These are phyloP conservation scores for Halocynthia aurantium DNA, from an alignment of 23 tunicate genomes.

Conservation along the genomic window DNA sequence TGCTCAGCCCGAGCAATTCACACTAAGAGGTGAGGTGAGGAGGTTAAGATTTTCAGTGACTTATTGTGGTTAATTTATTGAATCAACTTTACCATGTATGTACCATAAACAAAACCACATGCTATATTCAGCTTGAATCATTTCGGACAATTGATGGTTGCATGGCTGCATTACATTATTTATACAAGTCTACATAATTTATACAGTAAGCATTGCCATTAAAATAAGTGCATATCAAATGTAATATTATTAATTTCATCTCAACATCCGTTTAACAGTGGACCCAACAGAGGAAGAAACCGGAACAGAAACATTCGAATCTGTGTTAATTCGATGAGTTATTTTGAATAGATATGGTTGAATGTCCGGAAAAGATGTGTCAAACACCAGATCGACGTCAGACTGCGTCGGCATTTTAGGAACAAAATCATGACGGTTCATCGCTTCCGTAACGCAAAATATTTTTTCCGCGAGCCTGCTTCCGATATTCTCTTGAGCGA, in stretches of 20 bases:
- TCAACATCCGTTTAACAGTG: constrained; percentile 55
- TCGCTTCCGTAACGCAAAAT: constrained; percentile 59
- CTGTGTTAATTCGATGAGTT: constrained; percentile 15
- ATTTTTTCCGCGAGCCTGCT: constrained; percentile 46
- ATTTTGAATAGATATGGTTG: constrained; percentile 85
- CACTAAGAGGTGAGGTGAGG: no score
- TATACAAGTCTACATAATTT: no score
- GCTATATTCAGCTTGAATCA: no score
- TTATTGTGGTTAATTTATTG: no score
- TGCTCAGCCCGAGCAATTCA: no score
- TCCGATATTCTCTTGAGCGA: constrained; percentile 40
- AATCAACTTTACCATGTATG: no score
- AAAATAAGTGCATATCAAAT: neutral
- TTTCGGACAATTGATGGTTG: no score
- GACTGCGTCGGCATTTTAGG: constrained; percentile 73
- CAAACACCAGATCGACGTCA: constrained; percentile 63
- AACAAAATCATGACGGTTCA: constrained; percentile 64
- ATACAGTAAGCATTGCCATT: neutral
- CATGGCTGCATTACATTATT: no score
- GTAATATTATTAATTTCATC: neutral
- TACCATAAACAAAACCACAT: no score
- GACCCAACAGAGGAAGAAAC: constrained; percentile 48
- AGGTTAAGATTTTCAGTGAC: no score
- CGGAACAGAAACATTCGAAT: constrained; percentile 7
- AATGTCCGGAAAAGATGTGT: constrained; percentile 56